These are phyloP conservation scores for Eriocheir sinensis DNA, from an alignment of 1,140 invertebrate genomes.

Conservation along the genomic window DNA sequence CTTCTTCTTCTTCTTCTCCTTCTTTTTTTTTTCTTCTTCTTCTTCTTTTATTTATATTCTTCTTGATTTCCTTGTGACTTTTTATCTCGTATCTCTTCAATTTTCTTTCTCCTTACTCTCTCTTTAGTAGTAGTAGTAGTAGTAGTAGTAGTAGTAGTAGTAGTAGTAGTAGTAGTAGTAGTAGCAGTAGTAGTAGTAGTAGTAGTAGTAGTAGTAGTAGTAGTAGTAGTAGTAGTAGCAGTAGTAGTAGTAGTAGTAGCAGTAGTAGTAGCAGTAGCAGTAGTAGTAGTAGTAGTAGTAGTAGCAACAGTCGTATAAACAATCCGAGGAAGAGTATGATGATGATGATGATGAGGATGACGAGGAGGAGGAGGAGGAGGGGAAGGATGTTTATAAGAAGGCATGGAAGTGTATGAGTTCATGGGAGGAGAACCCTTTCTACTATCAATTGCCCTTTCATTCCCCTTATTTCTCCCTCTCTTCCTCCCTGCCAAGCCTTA, in stretches of 20 bases:
- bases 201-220: not conserved
- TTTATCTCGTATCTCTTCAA: too few relatives aligned
- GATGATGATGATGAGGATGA: too few relatives aligned
- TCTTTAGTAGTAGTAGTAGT: not conserved
- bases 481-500: too few relatives aligned
- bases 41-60: too few relatives aligned
- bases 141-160: not conserved
- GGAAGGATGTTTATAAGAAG: not conserved
- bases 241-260: not conserved
- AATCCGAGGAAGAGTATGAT: not conserved
- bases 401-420: not conserved
- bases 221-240: not conserved
- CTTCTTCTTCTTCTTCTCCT: too few relatives aligned
- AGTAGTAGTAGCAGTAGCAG: not conserved
- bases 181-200: not conserved
- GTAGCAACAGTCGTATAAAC: not conserved
- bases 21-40: too few relatives aligned
- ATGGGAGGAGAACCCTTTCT: not conserved
- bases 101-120: too few relatives aligned
- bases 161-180: not conserved
- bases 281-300: not conserved
- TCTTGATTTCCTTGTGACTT: too few relatives aligned
- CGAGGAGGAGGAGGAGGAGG: not conserved
- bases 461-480: too few relatives aligned
- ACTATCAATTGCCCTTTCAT: too few relatives aligned